phyloP scores from a whole-genome alignment of 2,888 invertebrate species.

The Laspeyria flexula region DNA sequence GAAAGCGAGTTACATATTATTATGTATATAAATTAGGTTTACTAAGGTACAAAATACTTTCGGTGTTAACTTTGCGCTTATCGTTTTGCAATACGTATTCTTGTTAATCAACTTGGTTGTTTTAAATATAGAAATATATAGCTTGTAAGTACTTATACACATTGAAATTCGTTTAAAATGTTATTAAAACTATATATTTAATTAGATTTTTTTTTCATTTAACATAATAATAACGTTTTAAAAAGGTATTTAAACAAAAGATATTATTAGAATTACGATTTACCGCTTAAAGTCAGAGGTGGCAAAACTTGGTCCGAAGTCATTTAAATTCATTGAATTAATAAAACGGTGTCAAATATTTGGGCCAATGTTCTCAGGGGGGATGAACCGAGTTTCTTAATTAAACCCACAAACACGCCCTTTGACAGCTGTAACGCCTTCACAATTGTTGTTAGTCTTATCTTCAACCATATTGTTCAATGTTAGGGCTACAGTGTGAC shows the following conservation, averaged over 20 bases:
- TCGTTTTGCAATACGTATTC: too few species aligned
- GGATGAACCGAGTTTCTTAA: conserved; percentile 68
- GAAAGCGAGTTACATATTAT: too few species aligned
- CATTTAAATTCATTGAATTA: conserved; percentile 19
- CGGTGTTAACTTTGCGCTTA: too few species aligned
- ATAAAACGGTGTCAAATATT: conserved; percentile 41
- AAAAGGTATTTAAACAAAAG: background rate
- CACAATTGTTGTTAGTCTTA: conserved; percentile 66
- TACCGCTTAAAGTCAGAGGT: background rate
- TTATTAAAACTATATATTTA: too few species aligned
- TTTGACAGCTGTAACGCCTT: conserved; percentile 71
- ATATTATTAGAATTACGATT: background rate
- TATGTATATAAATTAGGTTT: too few species aligned
- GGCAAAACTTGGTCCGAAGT: conserved; percentile 1
- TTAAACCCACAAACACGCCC: conserved; percentile 67
- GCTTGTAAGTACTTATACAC: too few species aligned
- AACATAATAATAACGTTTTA: background rate
- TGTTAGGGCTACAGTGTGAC: background rate
- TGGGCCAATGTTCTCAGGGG: conserved; percentile 37
- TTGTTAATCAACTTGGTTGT: too few species aligned
- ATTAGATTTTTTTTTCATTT: too few species aligned
- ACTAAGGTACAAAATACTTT: too few species aligned
- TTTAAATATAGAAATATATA: too few species aligned
- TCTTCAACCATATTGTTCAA: conserved; percentile 55
- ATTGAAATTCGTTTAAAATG: too few species aligned